A percentile compares a stretch with the other conserved stretches of the same genome.
Conservation (phyloP, 2,797 vertebrate genomes). For the Neoniphon sammara region DNA sequence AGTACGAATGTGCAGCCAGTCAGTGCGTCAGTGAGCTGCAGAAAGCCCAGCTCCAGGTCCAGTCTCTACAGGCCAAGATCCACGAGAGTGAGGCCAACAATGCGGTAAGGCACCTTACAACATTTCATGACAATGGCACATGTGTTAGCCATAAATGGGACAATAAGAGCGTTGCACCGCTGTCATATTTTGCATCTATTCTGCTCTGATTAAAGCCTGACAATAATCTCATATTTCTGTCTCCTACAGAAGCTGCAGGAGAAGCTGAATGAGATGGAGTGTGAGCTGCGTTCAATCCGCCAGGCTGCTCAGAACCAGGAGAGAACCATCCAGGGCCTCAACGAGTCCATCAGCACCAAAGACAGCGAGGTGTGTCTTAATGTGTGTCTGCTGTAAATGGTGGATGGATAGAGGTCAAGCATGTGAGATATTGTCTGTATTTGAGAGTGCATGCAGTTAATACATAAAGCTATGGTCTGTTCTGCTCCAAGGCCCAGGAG, state of each 20-base stretch:
- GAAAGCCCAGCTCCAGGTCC: slow-evolving; percentile 87
- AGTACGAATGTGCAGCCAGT: slow-evolving; percentile 80
- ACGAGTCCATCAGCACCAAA: slow-evolving; percentile 88
- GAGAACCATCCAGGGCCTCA: slow-evolving; percentile 88
- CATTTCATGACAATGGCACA: neutral
- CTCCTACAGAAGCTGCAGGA: slow-evolving; percentile 89
- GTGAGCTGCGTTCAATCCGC: slow-evolving; percentile 87
- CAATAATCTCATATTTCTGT: neutral
- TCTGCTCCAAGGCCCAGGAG: slow-evolving; percentile 85
- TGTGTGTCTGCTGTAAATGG: neutral
- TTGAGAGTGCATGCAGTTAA: slow-evolving; percentile 1
- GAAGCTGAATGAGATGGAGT: slow-evolving; percentile 90
- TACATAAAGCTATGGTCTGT: slow-evolving; percentile 5
- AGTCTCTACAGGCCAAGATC: slow-evolving; percentile 87
- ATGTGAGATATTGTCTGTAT: neutral
- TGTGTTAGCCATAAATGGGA: no score
- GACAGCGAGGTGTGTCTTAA: slow-evolving; percentile 87
- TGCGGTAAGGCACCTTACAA: slow-evolving; percentile 83
- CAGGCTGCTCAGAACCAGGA: slow-evolving; percentile 88
- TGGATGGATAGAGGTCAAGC: neutral
- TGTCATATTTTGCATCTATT: neutral
- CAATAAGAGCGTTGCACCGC: neutral
- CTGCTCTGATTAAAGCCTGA: neutral
- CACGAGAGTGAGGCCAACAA: slow-evolving; percentile 88
- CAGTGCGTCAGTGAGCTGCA: slow-evolving; percentile 82